These are phyloP conservation scores for Sinocyclocheilus anshuiensis DNA, from an alignment of 2,113 vertebrate genomes.

Conservation along the genomic window DNA sequence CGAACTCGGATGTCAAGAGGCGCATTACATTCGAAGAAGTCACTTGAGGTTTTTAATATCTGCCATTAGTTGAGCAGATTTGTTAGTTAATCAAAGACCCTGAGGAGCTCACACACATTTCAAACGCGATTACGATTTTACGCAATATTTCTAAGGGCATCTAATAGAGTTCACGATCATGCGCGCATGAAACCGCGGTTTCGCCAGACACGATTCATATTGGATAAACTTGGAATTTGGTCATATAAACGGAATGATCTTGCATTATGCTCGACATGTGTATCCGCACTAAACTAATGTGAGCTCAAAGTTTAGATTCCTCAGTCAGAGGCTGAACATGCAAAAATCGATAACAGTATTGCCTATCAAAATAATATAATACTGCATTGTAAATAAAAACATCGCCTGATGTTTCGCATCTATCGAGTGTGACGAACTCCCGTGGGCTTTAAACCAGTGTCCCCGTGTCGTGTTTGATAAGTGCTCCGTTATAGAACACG, in stretches of 20 bases:
- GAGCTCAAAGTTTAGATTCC: slow-evolving; percentile 28
- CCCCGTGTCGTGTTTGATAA: slow-evolving; percentile 19
- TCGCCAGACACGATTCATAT: too few species aligned
- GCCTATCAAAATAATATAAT: not conserved
- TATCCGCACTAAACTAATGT: not conserved
- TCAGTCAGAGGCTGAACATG: not conserved
- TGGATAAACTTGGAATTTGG: not conserved
- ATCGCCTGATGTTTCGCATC: slow-evolving; percentile 19
- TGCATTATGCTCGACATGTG: not conserved
- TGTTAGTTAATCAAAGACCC: not conserved
- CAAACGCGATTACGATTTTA: not conserved
- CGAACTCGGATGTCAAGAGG: not conserved
- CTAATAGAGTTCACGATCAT: not conserved
- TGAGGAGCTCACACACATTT: not conserved
- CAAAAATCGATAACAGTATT: not conserved
- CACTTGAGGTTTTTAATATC: too few species aligned
- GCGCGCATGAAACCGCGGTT: not conserved
- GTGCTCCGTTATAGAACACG: not conserved
- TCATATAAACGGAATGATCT: not conserved
- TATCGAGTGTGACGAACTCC: slow-evolving; percentile 20
- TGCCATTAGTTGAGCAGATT: too few species aligned
- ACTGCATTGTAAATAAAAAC: not conserved
- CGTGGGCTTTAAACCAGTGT: slow-evolving; percentile 14
- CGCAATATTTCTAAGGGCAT: not conserved
- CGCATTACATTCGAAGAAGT: too few species aligned